Base-by-base conservation (phyloP, 2,888 invertebrate species). In the Lysandra coridon region DNA sequence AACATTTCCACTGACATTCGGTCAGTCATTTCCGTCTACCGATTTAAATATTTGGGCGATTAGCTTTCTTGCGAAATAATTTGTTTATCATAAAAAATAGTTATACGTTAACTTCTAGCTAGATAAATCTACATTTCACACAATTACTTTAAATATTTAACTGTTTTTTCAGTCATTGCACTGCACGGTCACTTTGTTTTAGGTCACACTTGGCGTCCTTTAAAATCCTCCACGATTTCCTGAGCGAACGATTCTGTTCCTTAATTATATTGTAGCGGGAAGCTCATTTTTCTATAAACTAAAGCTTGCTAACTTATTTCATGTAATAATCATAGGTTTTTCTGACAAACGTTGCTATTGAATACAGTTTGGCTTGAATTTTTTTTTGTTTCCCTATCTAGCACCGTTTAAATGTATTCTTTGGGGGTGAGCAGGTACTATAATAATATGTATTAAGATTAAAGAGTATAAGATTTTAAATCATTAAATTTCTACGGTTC, bases 81-180 rank as follows among this genome's bases (percentile, higher is more conserved):
- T 62, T 76, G 23, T 76, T 76, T 79, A 64, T 79, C 74, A 80
- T 80, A 78, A 84, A 84, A 84, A 82, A 84, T 84, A 86, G 86
- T 53, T 76, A 86, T 85, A 88, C 85, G 85, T 86, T 84, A 84
- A 86, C 84, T 81, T 82, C 84, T 85, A 85, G 82, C 86, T 88
- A 89, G 82, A 83, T 85, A 85, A 87, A 83, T 85, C 88, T 90
- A 90, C 84, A 82, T 84, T 82, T 88, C 85, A 86, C 86, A 88
- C 86, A 84, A 82, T 86, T 83, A 85, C 83, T 84, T 83, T 82
- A 84, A 81, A 81, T 85, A 82, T 79, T 79, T 80, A 83, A 84
- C 85, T 85, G 87, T 87, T 85, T 84, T 77, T 82, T 80, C 80
- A 80, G 78, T 81, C 79, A 82, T 83, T 81, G 80, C 83, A 82